Conservation (phyloP, 2,888 invertebrate genomes). For the Atrina japonica region DNA sequence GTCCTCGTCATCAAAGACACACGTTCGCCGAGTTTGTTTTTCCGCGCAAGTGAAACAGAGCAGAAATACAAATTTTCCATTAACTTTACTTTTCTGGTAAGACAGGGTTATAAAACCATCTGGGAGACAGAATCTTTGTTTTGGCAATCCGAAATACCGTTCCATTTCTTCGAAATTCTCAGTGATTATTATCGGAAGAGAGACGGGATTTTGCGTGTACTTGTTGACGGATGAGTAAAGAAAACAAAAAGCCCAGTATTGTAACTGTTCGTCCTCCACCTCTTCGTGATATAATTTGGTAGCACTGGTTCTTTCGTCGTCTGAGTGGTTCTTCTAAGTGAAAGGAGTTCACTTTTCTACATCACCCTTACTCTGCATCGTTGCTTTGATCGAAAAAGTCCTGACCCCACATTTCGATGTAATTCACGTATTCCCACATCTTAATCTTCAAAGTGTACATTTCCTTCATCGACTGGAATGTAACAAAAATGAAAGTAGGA, state of each 20-base stretch:
- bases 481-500: neutral
- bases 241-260: slow-evolving; percentile 57
- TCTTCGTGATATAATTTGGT: neutral
- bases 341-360: neutral
- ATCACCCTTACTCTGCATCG: neutral
- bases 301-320: neutral
- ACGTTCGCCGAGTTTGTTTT: neutral
- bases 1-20: slow-evolving; percentile 10
- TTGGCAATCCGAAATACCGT: slow-evolving; percentile 60
- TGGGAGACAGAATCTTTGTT: slow-evolving; percentile 57
- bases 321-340: neutral
- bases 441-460: neutral
- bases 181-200: slow-evolving; percentile 55
- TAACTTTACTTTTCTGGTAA: slow-evolving; percentile 16
- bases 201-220: slow-evolving; percentile 52
- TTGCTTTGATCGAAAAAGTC: neutral
- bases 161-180: slow-evolving; percentile 46
- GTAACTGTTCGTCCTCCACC: slow-evolving; percentile 41
- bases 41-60: slow-evolving; percentile 31
- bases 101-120: slow-evolving; percentile 53
- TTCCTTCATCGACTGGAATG: neutral
- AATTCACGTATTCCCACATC: neutral
- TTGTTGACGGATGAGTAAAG: slow-evolving; percentile 56
- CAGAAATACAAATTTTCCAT: slow-evolving; percentile 33
- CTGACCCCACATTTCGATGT: neutral